These are phyloP conservation scores for Lasioglossum baleicum DNA, from an alignment of 1,140 invertebrate species.

Conservation along the genomic window DNA sequence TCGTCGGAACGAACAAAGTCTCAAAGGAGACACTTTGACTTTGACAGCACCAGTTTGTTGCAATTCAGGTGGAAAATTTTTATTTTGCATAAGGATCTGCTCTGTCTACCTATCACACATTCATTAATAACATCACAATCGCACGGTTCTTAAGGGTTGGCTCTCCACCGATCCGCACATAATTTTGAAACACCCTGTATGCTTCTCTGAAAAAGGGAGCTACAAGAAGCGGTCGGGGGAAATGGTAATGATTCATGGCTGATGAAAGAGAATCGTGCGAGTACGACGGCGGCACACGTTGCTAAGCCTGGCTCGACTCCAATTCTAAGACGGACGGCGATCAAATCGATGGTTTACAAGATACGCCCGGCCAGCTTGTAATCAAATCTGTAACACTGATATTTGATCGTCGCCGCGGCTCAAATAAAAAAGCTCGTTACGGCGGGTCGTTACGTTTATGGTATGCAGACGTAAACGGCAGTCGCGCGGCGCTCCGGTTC, in stretches of 20 bases:
- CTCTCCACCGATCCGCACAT: too few relatives aligned
- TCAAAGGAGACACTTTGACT: too few relatives aligned
- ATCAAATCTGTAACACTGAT: constrained; percentile 40
- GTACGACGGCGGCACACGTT: constrained; percentile 27
- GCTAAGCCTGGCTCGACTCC: constrained; percentile 47
- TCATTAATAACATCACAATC: too few relatives aligned
- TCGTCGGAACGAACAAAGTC: too few relatives aligned
- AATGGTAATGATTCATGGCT: constrained; percentile 39
- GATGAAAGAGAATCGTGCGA: constrained; percentile 48
- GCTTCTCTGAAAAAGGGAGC: too few relatives aligned
- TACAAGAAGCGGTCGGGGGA: not conserved
- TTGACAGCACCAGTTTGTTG: too few relatives aligned
- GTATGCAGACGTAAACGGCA: constrained; percentile 26
- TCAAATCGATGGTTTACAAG: constrained; percentile 48
- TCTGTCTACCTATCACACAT: too few relatives aligned
- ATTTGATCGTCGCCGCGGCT: constrained; percentile 6
- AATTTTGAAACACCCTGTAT: not conserved
- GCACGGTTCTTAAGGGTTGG: too few relatives aligned
- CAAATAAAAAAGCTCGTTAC: constrained; percentile 36
- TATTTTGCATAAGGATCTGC: too few relatives aligned
- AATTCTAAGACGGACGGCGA: constrained; percentile 37
- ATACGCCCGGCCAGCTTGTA: constrained; percentile 10
- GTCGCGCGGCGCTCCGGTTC: not conserved
- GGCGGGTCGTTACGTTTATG: not conserved
- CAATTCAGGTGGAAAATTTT: too few relatives aligned